phyloP scores from a whole-genome alignment of 2,888 invertebrate species.

The Spialia ferax region DNA sequence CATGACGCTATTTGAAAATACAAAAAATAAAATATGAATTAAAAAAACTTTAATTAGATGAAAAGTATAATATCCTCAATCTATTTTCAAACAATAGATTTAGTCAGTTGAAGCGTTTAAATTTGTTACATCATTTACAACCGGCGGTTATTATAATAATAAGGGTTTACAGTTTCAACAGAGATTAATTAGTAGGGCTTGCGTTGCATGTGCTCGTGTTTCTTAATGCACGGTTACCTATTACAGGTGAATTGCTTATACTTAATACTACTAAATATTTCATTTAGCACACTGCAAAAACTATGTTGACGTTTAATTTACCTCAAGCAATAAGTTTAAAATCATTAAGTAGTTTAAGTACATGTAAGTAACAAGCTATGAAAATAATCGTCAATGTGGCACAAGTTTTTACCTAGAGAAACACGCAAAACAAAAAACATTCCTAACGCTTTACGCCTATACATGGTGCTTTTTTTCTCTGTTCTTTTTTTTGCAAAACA shows the following conservation, averaged over 20 bases:
- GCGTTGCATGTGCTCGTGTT: background rate
- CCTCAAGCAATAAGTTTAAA: too few species aligned
- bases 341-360: too few species aligned
- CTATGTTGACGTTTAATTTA: too few species aligned
- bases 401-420: slow-evolving; percentile 11
- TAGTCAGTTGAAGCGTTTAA: background rate
- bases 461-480: slow-evolving; percentile 17
- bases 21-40: too few species aligned
- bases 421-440: slow-evolving; percentile 13
- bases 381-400: slow-evolving; percentile 8
- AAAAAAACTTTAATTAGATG: too few species aligned
- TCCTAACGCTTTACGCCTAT: slow-evolving; percentile 21
- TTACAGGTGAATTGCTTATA: background rate
- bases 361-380: background rate
- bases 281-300: too few species aligned
- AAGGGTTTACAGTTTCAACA: slow-evolving; percentile 24
- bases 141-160: slow-evolving; percentile 13
- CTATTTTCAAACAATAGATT: background rate
- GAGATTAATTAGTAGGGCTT: slow-evolving; percentile 25
- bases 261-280: too few species aligned
- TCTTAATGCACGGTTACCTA: background rate
- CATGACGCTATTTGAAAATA: too few species aligned
- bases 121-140: slow-evolving; percentile 2
- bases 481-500: slow-evolving; percentile 23
- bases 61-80: too few species aligned